Conservation (phyloP, 2,888 invertebrate genomes). For the Augochlorella aurata region DNA sequence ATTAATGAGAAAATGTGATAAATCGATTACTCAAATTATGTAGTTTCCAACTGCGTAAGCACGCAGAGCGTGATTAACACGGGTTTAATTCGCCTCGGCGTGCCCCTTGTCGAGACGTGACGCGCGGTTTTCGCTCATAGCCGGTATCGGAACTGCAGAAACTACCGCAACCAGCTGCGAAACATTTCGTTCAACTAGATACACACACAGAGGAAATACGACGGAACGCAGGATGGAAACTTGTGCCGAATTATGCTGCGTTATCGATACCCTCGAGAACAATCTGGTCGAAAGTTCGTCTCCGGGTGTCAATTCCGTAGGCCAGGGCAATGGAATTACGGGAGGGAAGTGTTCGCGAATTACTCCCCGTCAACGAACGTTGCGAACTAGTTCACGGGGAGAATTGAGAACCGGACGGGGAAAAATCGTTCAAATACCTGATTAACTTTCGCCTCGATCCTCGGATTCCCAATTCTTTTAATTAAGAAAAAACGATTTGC, state of each 20-base stretch:
- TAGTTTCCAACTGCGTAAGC: not conserved
- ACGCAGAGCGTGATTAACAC: conserved; percentile 22
- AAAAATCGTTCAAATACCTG: not conserved
- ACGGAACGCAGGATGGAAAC: not conserved
- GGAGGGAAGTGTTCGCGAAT: conserved; percentile 6
- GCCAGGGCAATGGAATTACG: not conserved
- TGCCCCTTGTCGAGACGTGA: conserved; percentile 1
- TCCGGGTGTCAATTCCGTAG: conserved; percentile 4
- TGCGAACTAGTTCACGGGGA: not conserved
- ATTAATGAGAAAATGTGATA: not conserved
- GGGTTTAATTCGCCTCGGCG: conserved; percentile 26
- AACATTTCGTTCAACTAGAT: conserved; percentile 13
- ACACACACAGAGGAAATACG: conserved; percentile 5
- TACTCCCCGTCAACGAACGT: conserved; percentile 12
- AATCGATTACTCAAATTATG: not conserved
- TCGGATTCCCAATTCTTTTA: not conserved
- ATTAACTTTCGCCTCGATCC: not conserved
- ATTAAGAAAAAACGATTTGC: not conserved
- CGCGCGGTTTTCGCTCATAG: not conserved
- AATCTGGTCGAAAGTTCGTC: conserved; percentile 24
- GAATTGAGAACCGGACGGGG: not conserved
- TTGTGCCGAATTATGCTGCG: conserved; percentile 33
- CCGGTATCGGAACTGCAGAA: not conserved
- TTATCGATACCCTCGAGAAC: conserved; percentile 29
- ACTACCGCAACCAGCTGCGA: conserved; percentile 13